Conservation (phyloP, 2,113 vertebrate species). For the Illadopsis cleaveri region DNA sequence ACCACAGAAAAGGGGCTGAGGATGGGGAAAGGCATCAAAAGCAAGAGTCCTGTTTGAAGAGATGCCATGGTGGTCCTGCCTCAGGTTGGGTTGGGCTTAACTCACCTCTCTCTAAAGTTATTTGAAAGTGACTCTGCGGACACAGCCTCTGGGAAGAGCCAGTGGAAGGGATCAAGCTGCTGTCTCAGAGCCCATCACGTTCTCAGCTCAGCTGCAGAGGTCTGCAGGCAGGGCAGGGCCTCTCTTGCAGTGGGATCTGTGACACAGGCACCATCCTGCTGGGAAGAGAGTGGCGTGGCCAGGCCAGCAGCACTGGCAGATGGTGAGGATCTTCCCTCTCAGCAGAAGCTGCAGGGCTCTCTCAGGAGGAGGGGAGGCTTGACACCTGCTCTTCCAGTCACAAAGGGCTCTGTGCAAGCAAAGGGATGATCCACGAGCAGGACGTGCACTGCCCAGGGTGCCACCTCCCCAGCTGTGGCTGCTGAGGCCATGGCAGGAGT, state of each 20-base stretch:
- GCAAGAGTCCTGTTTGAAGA: background rate
- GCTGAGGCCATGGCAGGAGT: background rate
- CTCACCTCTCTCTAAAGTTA: background rate
- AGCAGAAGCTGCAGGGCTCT: background rate
- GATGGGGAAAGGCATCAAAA: background rate
- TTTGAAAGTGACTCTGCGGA: background rate
- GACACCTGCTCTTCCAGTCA: background rate
- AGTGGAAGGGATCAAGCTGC: background rate
- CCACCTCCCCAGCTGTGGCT: background rate
- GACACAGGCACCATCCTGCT: background rate
- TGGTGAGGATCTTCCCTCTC: background rate
- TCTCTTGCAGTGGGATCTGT: background rate
- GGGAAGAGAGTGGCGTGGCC: background rate
- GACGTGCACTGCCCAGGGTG: accelerated
- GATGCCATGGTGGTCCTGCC: background rate
- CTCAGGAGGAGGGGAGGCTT: background rate
- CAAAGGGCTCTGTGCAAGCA: background rate
- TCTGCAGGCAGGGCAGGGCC: background rate
- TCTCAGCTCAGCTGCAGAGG: background rate
- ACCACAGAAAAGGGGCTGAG: background rate
- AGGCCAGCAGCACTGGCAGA: background rate
- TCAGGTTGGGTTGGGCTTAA: background rate
- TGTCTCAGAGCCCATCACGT: background rate
- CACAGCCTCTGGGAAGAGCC: background rate
- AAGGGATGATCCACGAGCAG: background rate